These are phyloP conservation scores for Argya squamiceps DNA, from an alignment of 2,797 vertebrate genomes.

Conservation along the genomic window DNA sequence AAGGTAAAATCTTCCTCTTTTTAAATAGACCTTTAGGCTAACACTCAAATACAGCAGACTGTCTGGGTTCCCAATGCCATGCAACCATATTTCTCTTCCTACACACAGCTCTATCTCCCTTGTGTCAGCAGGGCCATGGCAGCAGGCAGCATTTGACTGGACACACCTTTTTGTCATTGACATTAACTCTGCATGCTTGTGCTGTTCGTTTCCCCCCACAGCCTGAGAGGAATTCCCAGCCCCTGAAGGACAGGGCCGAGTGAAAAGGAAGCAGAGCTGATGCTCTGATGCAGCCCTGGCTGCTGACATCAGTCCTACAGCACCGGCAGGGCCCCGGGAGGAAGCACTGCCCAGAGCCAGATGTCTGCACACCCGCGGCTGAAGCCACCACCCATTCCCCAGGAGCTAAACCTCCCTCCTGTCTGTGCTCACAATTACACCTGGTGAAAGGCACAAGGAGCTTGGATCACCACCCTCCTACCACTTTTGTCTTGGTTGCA, in stretches of 20 bases:
- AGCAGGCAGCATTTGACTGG: not conserved
- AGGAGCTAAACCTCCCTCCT: not conserved
- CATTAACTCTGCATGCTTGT: not conserved
- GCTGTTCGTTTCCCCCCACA: not conserved
- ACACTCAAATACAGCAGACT: accelerated
- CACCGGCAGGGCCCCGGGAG: not conserved
- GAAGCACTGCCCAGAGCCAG: accelerated
- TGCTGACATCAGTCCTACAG: not conserved
- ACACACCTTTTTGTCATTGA: not conserved
- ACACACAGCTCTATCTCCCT: not conserved
- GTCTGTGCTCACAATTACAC: not conserved
- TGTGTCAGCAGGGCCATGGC: not conserved
- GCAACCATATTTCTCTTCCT: not conserved
- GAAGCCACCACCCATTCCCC: not conserved
- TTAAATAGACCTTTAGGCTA: not conserved
- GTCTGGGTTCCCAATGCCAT: not conserved
- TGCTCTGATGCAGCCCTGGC: not conserved
- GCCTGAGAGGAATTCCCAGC: not conserved
- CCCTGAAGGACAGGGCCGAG: not conserved
- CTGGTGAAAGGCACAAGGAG: not conserved
- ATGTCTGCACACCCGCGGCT: not conserved
- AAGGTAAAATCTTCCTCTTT: not conserved
- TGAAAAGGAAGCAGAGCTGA: not conserved
- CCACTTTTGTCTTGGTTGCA: not conserved
- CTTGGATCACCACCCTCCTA: not conserved